A percentile compares a stretch with the other conserved stretches of the same genome.
Conservation (phyloP, 2,797 vertebrate genomes). For the Rhinichthys osculus region DNA sequence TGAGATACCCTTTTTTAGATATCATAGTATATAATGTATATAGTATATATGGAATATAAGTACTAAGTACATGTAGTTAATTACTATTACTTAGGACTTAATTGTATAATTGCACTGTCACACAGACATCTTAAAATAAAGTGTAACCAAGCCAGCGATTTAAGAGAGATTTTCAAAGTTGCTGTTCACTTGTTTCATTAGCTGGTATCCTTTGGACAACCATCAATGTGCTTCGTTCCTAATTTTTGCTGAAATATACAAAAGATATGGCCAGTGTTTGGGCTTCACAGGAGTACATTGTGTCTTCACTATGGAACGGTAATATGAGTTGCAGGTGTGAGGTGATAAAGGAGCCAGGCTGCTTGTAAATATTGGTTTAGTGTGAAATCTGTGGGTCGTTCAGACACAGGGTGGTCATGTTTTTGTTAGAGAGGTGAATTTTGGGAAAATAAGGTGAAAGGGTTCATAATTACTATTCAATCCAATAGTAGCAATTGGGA, state of each 20-base stretch:
- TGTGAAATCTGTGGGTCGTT: constrained; percentile 57
- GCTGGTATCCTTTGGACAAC: background rate
- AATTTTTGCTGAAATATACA: constrained; percentile 2
- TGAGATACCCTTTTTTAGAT: background rate
- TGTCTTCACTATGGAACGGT: constrained; percentile 43
- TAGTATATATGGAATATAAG: no score
- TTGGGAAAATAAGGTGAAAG: background rate
- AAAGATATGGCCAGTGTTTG: constrained; percentile 11
- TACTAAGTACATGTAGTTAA: no score
- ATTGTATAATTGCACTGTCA: no score
- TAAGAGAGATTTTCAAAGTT: constrained; percentile 6
- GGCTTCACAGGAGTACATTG: constrained; percentile 20
- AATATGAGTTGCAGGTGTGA: constrained; percentile 47
- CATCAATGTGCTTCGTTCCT: background rate
- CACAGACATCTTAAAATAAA: no score
- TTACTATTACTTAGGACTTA: no score
- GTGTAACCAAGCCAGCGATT: background rate
- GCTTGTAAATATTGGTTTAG: constrained; percentile 68
- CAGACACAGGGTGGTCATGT: constrained; percentile 1
- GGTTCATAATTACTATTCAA: background rate
- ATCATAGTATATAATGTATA: no score
- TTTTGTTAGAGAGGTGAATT: background rate
- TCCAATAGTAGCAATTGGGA: background rate
- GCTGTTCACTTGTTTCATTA: constrained; percentile 15
- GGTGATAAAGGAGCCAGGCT: constrained; percentile 55